phyloP scores from a whole-genome alignment of 1,140 invertebrate genomes.

The Drosophila elegans region DNA sequence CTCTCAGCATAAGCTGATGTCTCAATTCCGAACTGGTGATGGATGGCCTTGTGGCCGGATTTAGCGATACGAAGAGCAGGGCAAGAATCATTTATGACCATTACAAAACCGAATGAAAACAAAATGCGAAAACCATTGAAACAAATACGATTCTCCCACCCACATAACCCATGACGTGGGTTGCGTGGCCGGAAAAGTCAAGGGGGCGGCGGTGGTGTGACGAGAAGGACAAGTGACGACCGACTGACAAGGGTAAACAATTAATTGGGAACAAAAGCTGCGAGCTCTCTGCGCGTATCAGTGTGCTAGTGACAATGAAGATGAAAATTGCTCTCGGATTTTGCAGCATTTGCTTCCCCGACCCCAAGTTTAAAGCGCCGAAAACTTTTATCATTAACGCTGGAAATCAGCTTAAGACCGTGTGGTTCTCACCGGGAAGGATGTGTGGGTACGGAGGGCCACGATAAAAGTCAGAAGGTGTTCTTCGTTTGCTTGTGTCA shows the following conservation, averaged over 20 bases:
- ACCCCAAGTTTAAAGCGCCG: conserved; percentile 13
- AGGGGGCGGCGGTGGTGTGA: background rate
- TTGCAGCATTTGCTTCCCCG: background rate
- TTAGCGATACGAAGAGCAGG: conserved; percentile 9
- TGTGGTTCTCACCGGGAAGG: conserved; percentile 26
- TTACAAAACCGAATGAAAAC: conserved; percentile 45
- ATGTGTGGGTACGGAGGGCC: background rate
- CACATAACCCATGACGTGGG: background rate
- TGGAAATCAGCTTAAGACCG: conserved; percentile 71
- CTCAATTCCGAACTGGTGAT: conserved; percentile 50
- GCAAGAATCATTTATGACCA: conserved; percentile 53
- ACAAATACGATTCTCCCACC: conserved; percentile 33
- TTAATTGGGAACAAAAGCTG: conserved; percentile 70
- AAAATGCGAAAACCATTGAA: conserved; percentile 33
- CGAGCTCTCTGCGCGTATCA: conserved; percentile 3
- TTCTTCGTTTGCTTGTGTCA: conserved; percentile 23
- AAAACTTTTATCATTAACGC: conserved; percentile 79
- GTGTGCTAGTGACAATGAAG: conserved; percentile 20
- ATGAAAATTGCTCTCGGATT: conserved; percentile 30
- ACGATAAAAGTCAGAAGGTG: conserved; percentile 76
- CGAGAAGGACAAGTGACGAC: conserved; percentile 53
- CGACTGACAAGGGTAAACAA: conserved; percentile 77
- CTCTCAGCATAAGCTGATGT: conserved; percentile 34
- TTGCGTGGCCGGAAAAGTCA: background rate
- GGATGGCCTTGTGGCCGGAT: conserved; percentile 37